Evolutionary conservation across 2,888 invertebrate species (phyloP).

Genomic region (Merodon equestris): DNA sequence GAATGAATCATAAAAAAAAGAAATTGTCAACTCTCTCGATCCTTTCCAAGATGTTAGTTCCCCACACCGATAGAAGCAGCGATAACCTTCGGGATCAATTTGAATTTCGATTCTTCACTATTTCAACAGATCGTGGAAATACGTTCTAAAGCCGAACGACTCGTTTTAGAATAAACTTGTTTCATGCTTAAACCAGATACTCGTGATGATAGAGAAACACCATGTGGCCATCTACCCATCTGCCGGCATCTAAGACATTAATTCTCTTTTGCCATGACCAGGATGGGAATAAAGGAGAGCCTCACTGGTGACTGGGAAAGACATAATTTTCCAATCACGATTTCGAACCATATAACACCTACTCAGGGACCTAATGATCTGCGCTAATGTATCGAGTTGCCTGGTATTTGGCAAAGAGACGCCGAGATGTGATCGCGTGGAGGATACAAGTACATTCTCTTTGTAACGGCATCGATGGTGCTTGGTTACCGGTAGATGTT

Average conservation of each 20-base stretch:
- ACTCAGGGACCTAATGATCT: slow-evolving; percentile 62
- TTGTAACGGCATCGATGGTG: slow-evolving; percentile 49
- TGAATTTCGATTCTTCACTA: slow-evolving; percentile 53
- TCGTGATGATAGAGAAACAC: slow-evolving; percentile 51
- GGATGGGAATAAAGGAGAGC: not conserved
- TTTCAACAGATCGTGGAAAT: not conserved
- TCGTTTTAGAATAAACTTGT: slow-evolving; percentile 54
- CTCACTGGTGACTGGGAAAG: slow-evolving; percentile 28
- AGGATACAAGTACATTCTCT: slow-evolving; percentile 43
- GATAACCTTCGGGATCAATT: slow-evolving; percentile 64
- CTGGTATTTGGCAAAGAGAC: slow-evolving; percentile 56
- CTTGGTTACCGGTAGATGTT: slow-evolving; percentile 26
- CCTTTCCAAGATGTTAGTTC: slow-evolving; percentile 13
- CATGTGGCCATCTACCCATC: no score
- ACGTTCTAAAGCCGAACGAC: not conserved
- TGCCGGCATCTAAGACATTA: no score
- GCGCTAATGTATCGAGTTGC: slow-evolving; percentile 59
- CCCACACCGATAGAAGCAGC: slow-evolving; percentile 41
- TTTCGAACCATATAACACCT: slow-evolving; percentile 68
- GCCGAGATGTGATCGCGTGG: slow-evolving; percentile 44
- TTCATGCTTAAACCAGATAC: slow-evolving; percentile 48
- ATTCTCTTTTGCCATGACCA: slow-evolving; percentile 1
- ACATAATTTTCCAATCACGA: slow-evolving; percentile 66
- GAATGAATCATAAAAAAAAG: slow-evolving; percentile 55
- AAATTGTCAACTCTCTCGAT: slow-evolving; percentile 4